Percentiles rank a stretch among this genome's conserved stretches.
Conservation (phyloP, 2,797 vertebrate species). For the Rhinogobio ventralis region DNA sequence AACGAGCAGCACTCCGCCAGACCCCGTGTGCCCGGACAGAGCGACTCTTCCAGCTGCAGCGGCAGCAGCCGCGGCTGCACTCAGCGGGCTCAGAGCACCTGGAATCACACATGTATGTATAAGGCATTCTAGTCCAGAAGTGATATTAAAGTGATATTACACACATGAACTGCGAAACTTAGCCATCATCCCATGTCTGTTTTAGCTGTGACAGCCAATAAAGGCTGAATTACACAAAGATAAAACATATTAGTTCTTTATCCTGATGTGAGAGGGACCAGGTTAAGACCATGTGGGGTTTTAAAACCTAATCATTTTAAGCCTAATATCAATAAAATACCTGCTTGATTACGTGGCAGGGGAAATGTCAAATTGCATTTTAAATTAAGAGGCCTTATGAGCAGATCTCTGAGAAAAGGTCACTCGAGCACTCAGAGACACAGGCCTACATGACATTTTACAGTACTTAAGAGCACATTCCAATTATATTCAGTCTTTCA, state of each 20-base stretch:
- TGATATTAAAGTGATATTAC: background rate
- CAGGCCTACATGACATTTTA: conserved; percentile 43
- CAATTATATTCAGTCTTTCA: conserved; percentile 37
- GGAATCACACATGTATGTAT: conserved; percentile 65
- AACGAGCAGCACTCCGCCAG: conserved; percentile 93
- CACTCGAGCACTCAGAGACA: conserved; percentile 36
- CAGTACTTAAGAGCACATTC: conserved; percentile 41
- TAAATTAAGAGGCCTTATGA: conserved; percentile 55
- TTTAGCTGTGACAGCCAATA: conserved; percentile 13
- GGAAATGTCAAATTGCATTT: conserved; percentile 53
- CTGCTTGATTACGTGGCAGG: conserved; percentile 44
- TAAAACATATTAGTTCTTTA: conserved; percentile 34
- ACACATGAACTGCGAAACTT: background rate
- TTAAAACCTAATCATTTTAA: conserved; percentile 48
- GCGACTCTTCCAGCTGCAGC: conserved; percentile 94
- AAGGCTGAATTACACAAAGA: conserved; percentile 22
- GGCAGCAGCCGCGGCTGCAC: conserved; percentile 92
- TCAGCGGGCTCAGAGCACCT: conserved; percentile 95
- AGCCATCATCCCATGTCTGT: background rate
- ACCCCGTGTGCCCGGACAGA: conserved; percentile 88
- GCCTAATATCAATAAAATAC: conserved; percentile 53
- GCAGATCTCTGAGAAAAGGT: conserved; percentile 46
- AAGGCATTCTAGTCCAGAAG: background rate
- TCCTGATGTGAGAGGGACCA: conserved; percentile 1
- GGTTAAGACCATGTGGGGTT: conserved; percentile 31